A percentile compares a stretch with the other conserved stretches of the same genome.
Conservation (phyloP, 2,888 invertebrate genomes). For the Drosophila falleni region DNA sequence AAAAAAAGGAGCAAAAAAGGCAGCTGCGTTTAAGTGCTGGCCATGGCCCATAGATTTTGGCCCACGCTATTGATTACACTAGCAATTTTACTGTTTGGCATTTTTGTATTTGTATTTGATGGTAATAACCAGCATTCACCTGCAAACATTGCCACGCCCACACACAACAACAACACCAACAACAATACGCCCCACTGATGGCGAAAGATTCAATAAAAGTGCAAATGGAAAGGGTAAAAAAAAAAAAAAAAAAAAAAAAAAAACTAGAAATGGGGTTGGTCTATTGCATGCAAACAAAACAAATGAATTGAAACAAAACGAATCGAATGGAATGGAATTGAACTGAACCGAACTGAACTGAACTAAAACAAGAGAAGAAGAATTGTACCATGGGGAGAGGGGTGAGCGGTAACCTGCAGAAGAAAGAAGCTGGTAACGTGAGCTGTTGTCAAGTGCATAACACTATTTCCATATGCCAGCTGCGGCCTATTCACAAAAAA, state of each 20-base stretch:
- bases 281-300: slow-evolving; percentile 31
- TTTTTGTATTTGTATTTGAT: slow-evolving; percentile 30
- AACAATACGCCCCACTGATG: background rate
- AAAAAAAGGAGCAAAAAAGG: background rate
- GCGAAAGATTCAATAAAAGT: slow-evolving; percentile 25
- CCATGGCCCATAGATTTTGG: slow-evolving; percentile 17
- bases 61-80: slow-evolving; percentile 46
- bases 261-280: background rate
- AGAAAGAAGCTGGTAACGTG: slow-evolving; percentile 12
- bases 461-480: slow-evolving; percentile 47
- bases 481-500: slow-evolving; percentile 5
- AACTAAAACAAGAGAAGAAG: background rate
- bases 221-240: background rate
- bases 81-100: slow-evolving; percentile 33
- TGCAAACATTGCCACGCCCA: slow-evolving; percentile 24
- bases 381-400: background rate
- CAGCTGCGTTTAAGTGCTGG: slow-evolving; percentile 40
- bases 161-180: background rate
- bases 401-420: slow-evolving; percentile 12
- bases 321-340: slow-evolving; percentile 21
- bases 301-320: slow-evolving; percentile 35
- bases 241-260: background rate
- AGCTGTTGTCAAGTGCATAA: slow-evolving; percentile 45
- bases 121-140: slow-evolving; percentile 49
- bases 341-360: background rate